A percentile compares a stretch with the other conserved stretches of the same genome.
These are phyloP conservation scores for Pandion haliaetus DNA, from an alignment of 2,113 vertebrate genomes.

Conservation along the genomic window DNA sequence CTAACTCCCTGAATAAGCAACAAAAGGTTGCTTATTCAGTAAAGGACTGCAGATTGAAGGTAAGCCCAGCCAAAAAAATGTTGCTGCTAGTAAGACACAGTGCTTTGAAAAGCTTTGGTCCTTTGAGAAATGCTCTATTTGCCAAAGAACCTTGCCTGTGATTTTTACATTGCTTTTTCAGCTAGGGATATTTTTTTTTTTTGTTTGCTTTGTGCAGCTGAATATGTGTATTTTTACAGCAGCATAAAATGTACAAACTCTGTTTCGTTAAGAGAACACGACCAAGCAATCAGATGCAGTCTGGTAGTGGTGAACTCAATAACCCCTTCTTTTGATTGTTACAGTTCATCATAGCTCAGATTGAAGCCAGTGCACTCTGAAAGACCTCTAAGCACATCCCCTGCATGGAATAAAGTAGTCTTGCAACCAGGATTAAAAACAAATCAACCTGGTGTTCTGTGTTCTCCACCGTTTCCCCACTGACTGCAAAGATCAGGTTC, in stretches of 20 bases:
- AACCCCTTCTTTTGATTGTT: background rate
- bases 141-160: background rate
- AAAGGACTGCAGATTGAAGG: background rate
- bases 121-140: background rate
- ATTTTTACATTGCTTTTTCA: background rate
- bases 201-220: background rate
- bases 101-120: background rate
- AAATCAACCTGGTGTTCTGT: background rate
- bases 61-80: background rate
- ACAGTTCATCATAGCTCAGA: background rate
- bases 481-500: background rate
- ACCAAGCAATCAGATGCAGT: background rate
- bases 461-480: background rate
- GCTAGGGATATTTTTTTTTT: background rate
- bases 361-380: background rate
- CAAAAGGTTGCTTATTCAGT: background rate
- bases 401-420: background rate
- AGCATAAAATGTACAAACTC: background rate
- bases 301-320: background rate
- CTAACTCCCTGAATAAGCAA: background rate
- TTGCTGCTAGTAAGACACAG: background rate
- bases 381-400: background rate
- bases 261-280: background rate
- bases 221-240: background rate
- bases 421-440: background rate